These are phyloP conservation scores for Papilio machaon DNA, from an alignment of 1,140 invertebrate genomes.

Conservation along the genomic window DNA sequence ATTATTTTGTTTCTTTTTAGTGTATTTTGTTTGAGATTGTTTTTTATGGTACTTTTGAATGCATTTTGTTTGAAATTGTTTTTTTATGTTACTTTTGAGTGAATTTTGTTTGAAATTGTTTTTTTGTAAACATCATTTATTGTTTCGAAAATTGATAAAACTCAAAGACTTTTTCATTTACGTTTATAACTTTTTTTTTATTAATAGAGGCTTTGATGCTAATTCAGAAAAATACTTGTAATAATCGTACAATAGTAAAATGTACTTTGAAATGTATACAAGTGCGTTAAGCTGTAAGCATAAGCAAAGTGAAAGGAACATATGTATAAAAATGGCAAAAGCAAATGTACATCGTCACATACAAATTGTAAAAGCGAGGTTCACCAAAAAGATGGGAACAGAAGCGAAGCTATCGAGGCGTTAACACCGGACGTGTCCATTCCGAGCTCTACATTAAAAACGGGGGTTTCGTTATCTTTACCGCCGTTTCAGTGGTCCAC, in stretches of 20 bases:
- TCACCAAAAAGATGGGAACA: constrained; percentile 49
- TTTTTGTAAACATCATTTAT: not conserved
- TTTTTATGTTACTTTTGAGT: no score
- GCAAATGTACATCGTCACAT: constrained; percentile 35
- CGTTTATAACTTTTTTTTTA: not conserved
- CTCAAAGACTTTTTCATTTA: not conserved
- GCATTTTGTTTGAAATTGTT: no score
- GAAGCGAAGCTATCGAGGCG: constrained; percentile 46
- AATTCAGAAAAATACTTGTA: not conserved
- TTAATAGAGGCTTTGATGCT: not conserved
- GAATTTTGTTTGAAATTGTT: no score
- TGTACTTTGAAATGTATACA: constrained; percentile 20
- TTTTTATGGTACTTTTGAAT: no score
- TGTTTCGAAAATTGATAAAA: not conserved
- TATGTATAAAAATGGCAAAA: constrained; percentile 49
- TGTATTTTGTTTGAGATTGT: no score
- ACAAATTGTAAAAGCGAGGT: constrained; percentile 41
- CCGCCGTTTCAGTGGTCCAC: constrained; percentile 44
- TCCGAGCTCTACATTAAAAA: constrained; percentile 53
- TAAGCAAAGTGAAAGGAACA: constrained; percentile 46
- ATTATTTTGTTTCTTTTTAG: no score
- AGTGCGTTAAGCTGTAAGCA: constrained; percentile 42
- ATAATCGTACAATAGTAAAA: constrained; percentile 20
- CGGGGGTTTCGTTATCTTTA: constrained; percentile 53
- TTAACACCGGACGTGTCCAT: constrained; percentile 53